Evolutionary conservation across 2,888 invertebrate species (phyloP), one percentile per base, ranked within the genome.

Genomic region (Neelides folsomi): DNA sequence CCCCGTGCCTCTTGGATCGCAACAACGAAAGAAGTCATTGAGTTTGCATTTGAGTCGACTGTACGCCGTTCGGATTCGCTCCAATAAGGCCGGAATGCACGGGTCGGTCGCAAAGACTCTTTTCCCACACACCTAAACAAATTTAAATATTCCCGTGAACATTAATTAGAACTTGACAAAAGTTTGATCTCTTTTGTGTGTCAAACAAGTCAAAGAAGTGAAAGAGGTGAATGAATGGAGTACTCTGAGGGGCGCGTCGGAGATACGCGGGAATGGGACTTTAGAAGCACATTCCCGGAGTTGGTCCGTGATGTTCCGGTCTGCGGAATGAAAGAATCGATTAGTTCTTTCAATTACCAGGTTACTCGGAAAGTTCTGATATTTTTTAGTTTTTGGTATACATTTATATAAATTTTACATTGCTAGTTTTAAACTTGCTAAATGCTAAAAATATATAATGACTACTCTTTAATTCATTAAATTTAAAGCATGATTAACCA

Each of bases 51-150:
- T 49, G 6, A 64, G 54, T 41, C 64, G 52, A 52, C 55, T 60
- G 42, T 64, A 62, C 9, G 64, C 64, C 12, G 64, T 62, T 40
- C 64, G 51, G 50, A 64, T 49, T 46, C 64, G 56, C 51, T 64
- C 64, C 37, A 64, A 47, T 41, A 64, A 55, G 13, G 60, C 51
- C n/a, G 64, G 64, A 19, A 64, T 52, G 53, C 62, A 60, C 40
- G 60, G 60, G n/a, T 62, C 62, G 13, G 64, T 64, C 8, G 59
- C 59, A 53, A 60, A 64, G 19, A 59, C 64, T 42, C 60, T 50
- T 43, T 59, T 59, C 36, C 64, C 64, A 54, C 62, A 64, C 10
- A 57, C 44, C 63, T 61, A 48, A 13, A 48, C 47, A 9, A 43
- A 42, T 35, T 10, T 39, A 34, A 44, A 8, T 9, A 51, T n/a